Evolutionary conservation across 2,888 invertebrate genomes (phyloP).

Genomic region (Apodemia zela): DNA sequence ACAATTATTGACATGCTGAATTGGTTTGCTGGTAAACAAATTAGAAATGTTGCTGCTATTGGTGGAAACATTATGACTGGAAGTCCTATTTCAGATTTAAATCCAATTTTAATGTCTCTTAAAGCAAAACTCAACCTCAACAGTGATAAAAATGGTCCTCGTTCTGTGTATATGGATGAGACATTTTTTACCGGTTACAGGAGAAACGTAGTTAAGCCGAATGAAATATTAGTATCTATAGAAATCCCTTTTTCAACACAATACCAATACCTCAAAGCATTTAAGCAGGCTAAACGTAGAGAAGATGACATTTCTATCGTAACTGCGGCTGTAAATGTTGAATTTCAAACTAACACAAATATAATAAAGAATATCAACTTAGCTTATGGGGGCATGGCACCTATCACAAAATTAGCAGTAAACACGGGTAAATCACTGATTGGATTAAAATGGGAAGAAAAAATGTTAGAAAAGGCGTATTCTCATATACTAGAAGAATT

Average conservation of each 20-base stretch:
- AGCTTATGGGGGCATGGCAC: constrained; percentile 97
- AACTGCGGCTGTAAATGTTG: constrained; percentile 87
- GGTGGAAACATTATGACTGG: constrained; percentile 98
- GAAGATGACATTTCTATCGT: constrained; percentile 96
- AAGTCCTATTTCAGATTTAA: constrained; percentile 97
- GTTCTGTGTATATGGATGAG: constrained; percentile 85
- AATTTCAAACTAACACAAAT: constrained; percentile 76
- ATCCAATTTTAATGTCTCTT: constrained; percentile 93
- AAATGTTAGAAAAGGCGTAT: constrained; percentile 83
- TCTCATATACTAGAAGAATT: constrained; percentile 86
- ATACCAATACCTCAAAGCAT: constrained; percentile 87
- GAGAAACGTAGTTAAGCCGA: constrained; percentile 83
- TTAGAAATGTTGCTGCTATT: constrained; percentile 95
- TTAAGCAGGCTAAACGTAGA: constrained; percentile 91
- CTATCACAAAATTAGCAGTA: constrained; percentile 89
- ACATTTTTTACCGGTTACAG: constrained; percentile 91
- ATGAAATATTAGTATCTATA: constrained; percentile 88
- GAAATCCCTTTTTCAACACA: constrained; percentile 84
- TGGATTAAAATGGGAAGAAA: constrained; percentile 84
- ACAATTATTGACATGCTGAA: constrained; percentile 91
- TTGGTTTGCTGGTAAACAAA: constrained; percentile 97
- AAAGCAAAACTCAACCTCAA: constrained; percentile 86
- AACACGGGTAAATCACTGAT: constrained; percentile 82
- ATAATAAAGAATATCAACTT: constrained; percentile 82
- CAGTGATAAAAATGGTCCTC: constrained; percentile 74